These are phyloP conservation scores for Solen grandis DNA, from an alignment of 1,140 invertebrate species.

Conservation along the genomic window DNA sequence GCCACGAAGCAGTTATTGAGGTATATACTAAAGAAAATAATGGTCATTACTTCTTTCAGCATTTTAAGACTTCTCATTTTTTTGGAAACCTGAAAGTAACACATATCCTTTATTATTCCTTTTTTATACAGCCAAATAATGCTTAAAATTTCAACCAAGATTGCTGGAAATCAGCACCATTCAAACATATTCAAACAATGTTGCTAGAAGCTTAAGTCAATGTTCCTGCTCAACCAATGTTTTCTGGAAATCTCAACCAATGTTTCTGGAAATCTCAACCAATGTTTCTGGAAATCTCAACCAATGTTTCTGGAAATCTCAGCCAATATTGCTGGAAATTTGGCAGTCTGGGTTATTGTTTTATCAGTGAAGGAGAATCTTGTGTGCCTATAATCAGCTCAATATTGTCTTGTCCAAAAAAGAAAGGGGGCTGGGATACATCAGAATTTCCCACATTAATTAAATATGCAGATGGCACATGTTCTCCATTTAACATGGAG, in stretches of 20 bases:
- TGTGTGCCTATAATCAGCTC: too few species aligned
- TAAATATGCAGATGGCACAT: neutral
- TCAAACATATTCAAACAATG: neutral
- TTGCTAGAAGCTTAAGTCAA: too few species aligned
- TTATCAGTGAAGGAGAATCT: too few species aligned
- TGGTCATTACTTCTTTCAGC: neutral
- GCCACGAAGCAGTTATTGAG: conserved; percentile 69
- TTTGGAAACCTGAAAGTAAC: neutral
- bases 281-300: too few species aligned
- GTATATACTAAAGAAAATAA: conserved; percentile 32
- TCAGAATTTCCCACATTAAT: neutral
- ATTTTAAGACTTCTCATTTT: neutral
- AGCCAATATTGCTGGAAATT: too few species aligned
- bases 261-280: too few species aligned
- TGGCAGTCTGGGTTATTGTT: too few species aligned
- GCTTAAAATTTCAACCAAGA: neutral
- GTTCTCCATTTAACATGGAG: neutral
- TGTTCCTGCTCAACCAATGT: too few species aligned
- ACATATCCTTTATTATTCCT: neutral
- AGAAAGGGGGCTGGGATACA: too few species aligned
- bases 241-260: too few species aligned
- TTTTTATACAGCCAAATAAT: neutral
- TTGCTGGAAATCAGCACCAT: neutral
- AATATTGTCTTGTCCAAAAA: too few species aligned
- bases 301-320: too few species aligned